Evolutionary conservation across 2,797 vertebrate genomes (phyloP), one percentile per base, ranked within the genome.

Genomic region (Platalea minor): DNA sequence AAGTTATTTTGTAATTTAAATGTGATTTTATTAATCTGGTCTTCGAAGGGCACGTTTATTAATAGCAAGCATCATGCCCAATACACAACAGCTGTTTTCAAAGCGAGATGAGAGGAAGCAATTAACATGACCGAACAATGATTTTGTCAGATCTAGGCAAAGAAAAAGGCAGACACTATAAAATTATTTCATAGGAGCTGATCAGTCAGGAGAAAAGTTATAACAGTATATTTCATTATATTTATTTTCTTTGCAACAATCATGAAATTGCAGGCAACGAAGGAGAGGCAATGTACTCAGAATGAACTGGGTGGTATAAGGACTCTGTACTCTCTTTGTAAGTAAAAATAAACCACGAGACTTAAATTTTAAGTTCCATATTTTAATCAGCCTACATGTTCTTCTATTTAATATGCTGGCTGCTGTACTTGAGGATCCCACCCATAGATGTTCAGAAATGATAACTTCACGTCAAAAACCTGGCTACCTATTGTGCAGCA

Each of bases 231-330:
- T 93, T 94, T 90, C 57, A 64, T 92, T 85, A 29, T 72, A 85
- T 67, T 88, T 96, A 73, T 82, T 95, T 96, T 96, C 70, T 83
- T 91, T 86, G 70, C 83, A 90, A 93, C 70, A 89, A 91, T 90
- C 80, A 73, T 21, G 21, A 95, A 93, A 95, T 85, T 93, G 64
- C 93, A 94, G 89, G 67, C 88, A 92, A 88, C 2, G 1, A 89
- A 93, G 35, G 85, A 88, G 80, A 84, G 83, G 48, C 83, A 94
- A 61, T 75, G 68, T 90, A 67, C 48, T 93, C 78, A 80, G 92
- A 88, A 77, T 89, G 78, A 88, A 50, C 93, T 94, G 82, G 43
- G 91, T 94, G 45, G 68, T 89, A 85, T 91, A 96, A 95, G 59
- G 77, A 87, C 57, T 89, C 74, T 86, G 76, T 88, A 73, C 69